Evolutionary conservation across 2,797 vertebrate genomes (phyloP).

Genomic region (Sylvilagus floridanus): DNA sequence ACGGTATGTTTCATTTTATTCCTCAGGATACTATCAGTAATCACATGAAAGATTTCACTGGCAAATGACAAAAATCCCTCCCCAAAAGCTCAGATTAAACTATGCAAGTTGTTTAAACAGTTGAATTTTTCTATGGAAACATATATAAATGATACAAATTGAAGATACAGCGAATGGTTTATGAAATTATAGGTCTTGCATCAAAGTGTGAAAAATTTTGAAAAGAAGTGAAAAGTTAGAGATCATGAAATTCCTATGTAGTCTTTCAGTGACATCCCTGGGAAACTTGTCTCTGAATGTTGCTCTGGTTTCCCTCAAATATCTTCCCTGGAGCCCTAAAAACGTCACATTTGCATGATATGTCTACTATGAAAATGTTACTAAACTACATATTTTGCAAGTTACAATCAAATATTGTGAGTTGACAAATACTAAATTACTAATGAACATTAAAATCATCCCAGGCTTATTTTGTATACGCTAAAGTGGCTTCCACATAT

Average conservation of each 20-base stretch:
- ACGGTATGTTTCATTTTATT: neutral
- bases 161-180: neutral
- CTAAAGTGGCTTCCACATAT: neutral
- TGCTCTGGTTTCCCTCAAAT: neutral
- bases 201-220: neutral
- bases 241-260: neutral
- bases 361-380: neutral
- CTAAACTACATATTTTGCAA: neutral
- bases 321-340: neutral
- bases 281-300: neutral
- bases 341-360: neutral
- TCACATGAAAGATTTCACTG: neutral
- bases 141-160: conserved; percentile 13
- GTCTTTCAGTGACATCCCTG: neutral
- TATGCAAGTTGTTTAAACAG: neutral
- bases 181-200: neutral
- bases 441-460: neutral
- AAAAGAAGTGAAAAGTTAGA: neutral
- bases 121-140: neutral
- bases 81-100: neutral
- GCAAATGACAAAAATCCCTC: neutral
- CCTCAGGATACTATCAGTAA: neutral
- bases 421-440: neutral
- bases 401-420: neutral
- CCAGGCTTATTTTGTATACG: neutral